Conservation (phyloP, 2,888 invertebrate genomes). For the Drosophila helvetica region DNA sequence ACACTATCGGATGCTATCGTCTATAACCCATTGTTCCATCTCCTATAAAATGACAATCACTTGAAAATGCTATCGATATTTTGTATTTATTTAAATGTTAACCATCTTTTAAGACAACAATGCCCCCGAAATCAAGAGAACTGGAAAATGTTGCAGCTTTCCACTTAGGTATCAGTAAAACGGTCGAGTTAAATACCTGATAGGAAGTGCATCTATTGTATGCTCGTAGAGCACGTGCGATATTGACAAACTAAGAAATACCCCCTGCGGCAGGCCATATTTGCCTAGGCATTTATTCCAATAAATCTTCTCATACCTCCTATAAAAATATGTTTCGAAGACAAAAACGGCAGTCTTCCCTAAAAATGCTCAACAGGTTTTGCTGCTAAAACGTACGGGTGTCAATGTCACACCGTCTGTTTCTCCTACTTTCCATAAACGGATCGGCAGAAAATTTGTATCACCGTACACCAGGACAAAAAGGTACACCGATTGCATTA, state of each 20-base stretch:
- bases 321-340: conserved; percentile 1
- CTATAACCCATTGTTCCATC: not conserved
- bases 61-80: not conserved
- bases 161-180: not conserved
- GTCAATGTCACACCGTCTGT: conserved; percentile 37
- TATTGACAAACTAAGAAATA: not conserved
- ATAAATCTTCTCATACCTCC: not conserved
- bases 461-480: conserved; percentile 14
- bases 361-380: conserved; percentile 68
- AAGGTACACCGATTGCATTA: conserved; percentile 30
- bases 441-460: conserved; percentile 14
- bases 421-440: not conserved
- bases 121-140: not conserved
- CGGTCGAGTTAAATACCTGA: not conserved
- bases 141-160: not conserved
- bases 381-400: conserved; percentile 23
- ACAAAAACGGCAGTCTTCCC: not conserved
- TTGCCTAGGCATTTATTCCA: no score
- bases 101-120: not conserved
- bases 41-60: not conserved
- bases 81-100: not conserved
- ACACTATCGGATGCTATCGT: not conserved
- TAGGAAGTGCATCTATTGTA: no score
- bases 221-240: no score
- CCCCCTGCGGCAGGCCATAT: not conserved